Base-by-base conservation (phyloP, 2,888 invertebrate species). In the Pterostichus niger region DNA sequence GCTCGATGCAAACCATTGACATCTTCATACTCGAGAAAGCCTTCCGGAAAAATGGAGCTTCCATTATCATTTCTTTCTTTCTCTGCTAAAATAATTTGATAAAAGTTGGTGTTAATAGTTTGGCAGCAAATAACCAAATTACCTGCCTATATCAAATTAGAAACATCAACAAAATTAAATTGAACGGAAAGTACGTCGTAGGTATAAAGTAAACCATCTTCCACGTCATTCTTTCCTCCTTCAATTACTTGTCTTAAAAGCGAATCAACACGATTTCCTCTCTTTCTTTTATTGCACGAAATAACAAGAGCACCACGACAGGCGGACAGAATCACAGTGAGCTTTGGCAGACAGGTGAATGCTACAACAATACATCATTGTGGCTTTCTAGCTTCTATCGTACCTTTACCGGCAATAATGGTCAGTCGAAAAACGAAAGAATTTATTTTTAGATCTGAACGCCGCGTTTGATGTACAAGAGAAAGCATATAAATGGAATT, bases 401-500 rank as follows among this genome's bases (percentile, higher is more conserved):
- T 33, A 33, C 61, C 33, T 73, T 75, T 31, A 31, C 35, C 33
- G 6, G 54, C 76, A 76, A 76, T 35, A 76, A 76, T 9, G 56
- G 76, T 76, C 56, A 76, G 76, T 56, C 11, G 5, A 40, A 56
- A 15, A 54, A 35, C 35, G 31, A 75, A 76, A 52, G 35, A 56
- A 76, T 76, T 56, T 56, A 76, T 76, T 76, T 76, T 76, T 56
- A 52, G 76, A 56, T 76, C 17, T 71, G 44, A 40, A 15, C 44
- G 44, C 17, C 40, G 54, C 54, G 76, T 76, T 76, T 76, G 76
- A 76, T 76, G 54, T 76, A 54, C 56, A 35, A 44, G 24, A 31
- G 56, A 76, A 56, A 40, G 31, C 54, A 76, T 76, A 76, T 52
- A 76, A 76, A 76, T 56, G 76, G 40, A 76, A 76, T 76, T 56